Conservation (phyloP, 2,113 vertebrate genomes). For the Apodemus speciosus region DNA sequence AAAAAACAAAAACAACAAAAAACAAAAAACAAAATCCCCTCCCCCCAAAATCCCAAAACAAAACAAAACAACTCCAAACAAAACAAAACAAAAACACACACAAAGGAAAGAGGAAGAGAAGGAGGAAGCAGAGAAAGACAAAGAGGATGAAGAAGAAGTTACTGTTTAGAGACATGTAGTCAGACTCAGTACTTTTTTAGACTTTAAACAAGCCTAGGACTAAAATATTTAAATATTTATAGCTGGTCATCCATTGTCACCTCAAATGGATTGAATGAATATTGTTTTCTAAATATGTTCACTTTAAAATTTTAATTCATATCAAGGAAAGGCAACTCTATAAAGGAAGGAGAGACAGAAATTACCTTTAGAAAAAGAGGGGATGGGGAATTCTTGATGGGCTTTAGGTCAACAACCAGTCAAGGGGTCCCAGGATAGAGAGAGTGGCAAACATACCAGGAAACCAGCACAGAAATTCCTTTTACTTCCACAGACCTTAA, state of each 20-base stretch:
- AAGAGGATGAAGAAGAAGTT: neutral
- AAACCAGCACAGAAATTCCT: neutral
- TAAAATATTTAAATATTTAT: neutral
- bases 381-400: neutral
- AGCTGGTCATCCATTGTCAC: neutral
- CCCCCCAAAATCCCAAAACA: too few species aligned
- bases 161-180: neutral
- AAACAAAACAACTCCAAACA: too few species aligned
- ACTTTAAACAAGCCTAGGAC: neutral
- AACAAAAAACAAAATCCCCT: neutral
- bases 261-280: neutral
- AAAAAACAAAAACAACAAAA: neutral
- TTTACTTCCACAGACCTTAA: neutral
- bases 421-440: accelerated
- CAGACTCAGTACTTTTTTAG: neutral
- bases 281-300: neutral
- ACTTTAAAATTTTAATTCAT: neutral
- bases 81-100: too few species aligned
- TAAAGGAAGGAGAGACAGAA: neutral
- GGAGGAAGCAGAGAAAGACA: neutral
- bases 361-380: neutral
- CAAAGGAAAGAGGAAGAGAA: neutral
- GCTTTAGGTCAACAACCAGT: neutral
- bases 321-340: neutral
- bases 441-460: neutral